phyloP scores from a whole-genome alignment of 2,113 vertebrate genomes.

The Chascanopsetta lugubris region DNA sequence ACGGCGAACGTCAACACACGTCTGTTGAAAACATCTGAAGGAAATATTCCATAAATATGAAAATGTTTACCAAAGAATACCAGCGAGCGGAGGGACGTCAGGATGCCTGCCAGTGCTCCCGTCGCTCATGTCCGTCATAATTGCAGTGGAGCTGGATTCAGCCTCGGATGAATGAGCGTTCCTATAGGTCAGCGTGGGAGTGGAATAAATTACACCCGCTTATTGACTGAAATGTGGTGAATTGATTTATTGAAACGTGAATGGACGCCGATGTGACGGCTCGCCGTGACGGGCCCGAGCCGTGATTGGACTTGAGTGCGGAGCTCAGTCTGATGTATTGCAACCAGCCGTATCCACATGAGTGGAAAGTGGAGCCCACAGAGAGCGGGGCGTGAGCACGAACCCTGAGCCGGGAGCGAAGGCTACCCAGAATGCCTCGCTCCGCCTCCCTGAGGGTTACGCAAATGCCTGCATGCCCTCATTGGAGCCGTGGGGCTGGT shows the following conservation, averaged over 20 bases:
- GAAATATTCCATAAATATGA: constrained; percentile 70
- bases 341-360: constrained; percentile 54
- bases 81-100: constrained; percentile 26
- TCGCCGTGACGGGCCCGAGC: constrained; percentile 17
- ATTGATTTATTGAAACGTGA: constrained; percentile 61
- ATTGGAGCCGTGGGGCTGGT: constrained; percentile 50
- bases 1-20: constrained; percentile 60
- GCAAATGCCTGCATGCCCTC: constrained; percentile 53
- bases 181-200: constrained; percentile 18
- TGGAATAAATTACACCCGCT: constrained; percentile 36
- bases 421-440: constrained; percentile 65
- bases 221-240: constrained; percentile 45
- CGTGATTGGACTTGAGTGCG: constrained; percentile 37
- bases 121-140: constrained; percentile 28
- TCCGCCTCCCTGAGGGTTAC: constrained; percentile 62
- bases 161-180: constrained; percentile 43
- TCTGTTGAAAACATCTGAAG: constrained; percentile 60
- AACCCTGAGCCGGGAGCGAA: constrained; percentile 50
- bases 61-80: constrained; percentile 43
- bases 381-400: constrained; percentile 60
- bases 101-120: constrained; percentile 26
- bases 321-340: constrained; percentile 44
- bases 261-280: constrained; percentile 41
- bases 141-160: constrained; percentile 24
- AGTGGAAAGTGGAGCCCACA: constrained; percentile 51